Conservation (phyloP, 2,797 vertebrate species). For the Alosa sapidissima region DNA sequence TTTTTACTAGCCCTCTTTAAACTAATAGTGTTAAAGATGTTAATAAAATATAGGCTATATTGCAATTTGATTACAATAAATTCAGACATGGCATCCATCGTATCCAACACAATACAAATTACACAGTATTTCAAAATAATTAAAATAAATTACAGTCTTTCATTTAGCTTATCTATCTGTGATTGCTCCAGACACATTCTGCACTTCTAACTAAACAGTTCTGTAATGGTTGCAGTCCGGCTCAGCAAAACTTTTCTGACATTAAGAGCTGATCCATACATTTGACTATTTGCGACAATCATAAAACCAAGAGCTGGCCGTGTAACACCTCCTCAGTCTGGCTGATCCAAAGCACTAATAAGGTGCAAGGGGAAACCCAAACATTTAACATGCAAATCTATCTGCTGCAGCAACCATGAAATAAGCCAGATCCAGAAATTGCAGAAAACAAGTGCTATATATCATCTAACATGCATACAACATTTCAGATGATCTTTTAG, state of each 20-base stretch:
- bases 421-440: neutral
- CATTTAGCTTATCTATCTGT: slow-evolving; percentile 28
- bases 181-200: slow-evolving; percentile 24
- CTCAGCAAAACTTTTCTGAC: neutral
- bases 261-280: neutral
- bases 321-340: neutral
- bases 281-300: neutral
- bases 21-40: neutral
- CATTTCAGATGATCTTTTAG: too few relatives aligned
- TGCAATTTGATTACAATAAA: slow-evolving; percentile 3
- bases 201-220: neutral
- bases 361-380: neutral
- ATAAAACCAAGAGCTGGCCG: neutral
- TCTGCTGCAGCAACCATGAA: neutral
- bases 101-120: slow-evolving; percentile 5
- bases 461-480: neutral
- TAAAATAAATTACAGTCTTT: slow-evolving; percentile 51
- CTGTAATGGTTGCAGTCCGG: neutral
- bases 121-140: slow-evolving; percentile 33
- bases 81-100: neutral
- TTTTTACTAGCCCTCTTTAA: neutral
- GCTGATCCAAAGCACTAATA: neutral
- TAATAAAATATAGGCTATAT: slow-evolving; percentile 6
- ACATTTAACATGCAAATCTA: slow-evolving; percentile 15
- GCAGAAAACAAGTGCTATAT: neutral